Evolutionary conservation across 2,888 invertebrate genomes (phyloP), one percentile per base, ranked within the genome.

Genomic region (Temnothorax ravouxi): DNA sequence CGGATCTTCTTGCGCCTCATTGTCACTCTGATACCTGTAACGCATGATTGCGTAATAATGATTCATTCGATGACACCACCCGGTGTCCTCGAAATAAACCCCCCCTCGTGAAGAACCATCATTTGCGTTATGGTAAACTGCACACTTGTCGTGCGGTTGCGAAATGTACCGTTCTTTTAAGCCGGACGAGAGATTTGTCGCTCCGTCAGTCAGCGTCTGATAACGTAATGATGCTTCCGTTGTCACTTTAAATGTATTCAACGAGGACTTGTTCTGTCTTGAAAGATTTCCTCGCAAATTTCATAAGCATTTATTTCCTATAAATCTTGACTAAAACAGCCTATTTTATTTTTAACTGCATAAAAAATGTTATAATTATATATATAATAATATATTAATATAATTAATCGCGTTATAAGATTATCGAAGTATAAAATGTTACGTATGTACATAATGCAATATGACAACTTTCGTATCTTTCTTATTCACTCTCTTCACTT

Each of bases 61-160:
- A 89, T 87, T 89, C 84, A 89, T 76, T 67, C 79, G 83, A 87
- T 87, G 88, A 88, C 87, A 87, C 81, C 64, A 88, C 50, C 64
- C 82, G 54, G 76, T 85, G 86, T 87, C 85, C 88, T 89, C 85
- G 84, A 61, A 75, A 66, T 79, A 47, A 81, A 18, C 56, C 34
- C 47, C 56, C 56, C 56, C 47, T 79, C 69, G 13, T 25, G 18
- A 81, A 82, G 71, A 64, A 81, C 9, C 41, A 50, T 59, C 47
- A 47, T 62, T 66, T 69, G 34, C 29, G 25, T 71, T 56, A 81
- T n/a, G 71, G 71, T 69, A 84, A 83, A 69, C n/a, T n/a, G n/a
- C 69, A 84, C n/a, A 67, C 61, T 72, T 72, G 34, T 11, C 34
- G 18, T 52, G 8, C 15, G 21, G 13, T 66, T 67, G 21, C 44